Percentiles rank a stretch among this genome's conserved stretches.
phyloP scores from a whole-genome alignment of 2,797 vertebrate genomes.

The Eulemur mongoz region DNA sequence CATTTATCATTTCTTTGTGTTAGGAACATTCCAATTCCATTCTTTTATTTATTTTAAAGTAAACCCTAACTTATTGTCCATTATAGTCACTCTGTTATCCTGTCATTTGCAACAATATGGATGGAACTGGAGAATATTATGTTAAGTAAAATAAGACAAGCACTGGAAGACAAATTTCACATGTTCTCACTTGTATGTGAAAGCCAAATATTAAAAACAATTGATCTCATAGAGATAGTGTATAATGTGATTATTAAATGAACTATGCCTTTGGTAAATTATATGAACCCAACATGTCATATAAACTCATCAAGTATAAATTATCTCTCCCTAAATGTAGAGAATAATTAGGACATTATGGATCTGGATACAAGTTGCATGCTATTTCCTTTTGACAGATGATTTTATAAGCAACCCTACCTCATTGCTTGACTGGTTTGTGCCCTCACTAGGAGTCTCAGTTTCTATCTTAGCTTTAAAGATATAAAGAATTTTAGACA shows the following conservation, averaged over 20 bases:
- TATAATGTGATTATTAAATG: neutral
- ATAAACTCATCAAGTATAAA: neutral
- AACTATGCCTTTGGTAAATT: neutral
- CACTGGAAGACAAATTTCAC: neutral
- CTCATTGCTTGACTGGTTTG: neutral
- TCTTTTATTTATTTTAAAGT: neutral
- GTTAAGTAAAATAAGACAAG: neutral
- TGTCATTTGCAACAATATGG: neutral
- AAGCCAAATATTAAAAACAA: neutral
- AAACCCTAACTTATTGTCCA: neutral
- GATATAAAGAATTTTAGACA: neutral
- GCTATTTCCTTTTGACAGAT: neutral
- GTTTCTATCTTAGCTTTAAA: neutral
- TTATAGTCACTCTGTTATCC: neutral
- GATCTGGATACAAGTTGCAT: neutral
- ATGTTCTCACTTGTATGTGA: neutral
- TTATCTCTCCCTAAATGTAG: neutral
- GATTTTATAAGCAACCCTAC: neutral
- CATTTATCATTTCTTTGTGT: neutral
- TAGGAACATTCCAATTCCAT: neutral
- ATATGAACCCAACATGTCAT: neutral
- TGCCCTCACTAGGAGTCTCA: neutral
- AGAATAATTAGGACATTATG: neutral
- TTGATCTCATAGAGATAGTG: neutral
- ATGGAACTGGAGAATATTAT: neutral